Conservation (phyloP, 64 coral and sea anemone genomes). For the Orbicella faveolata region DNA sequence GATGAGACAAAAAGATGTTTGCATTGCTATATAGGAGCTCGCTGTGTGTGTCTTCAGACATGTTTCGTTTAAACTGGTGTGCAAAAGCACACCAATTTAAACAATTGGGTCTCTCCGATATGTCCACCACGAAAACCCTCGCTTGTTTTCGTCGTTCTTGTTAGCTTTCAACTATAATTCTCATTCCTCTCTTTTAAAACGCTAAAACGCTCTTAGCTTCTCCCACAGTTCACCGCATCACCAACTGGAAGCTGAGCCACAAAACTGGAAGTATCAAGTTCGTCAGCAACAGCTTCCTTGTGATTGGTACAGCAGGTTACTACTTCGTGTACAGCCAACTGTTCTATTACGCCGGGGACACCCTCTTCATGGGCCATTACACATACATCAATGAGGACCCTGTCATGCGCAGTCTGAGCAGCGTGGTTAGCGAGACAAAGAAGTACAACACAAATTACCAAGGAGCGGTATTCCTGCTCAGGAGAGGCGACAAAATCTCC, state of each 20-base stretch:
- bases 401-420: slow-evolving; percentile 52
- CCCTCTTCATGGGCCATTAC: slow-evolving; percentile 58
- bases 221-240: slow-evolving; percentile 57
- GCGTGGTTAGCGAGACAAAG: slow-evolving; percentile 28
- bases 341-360: slow-evolving; percentile 55
- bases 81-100: no score
- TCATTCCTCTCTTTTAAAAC: neutral
- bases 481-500: slow-evolving; percentile 50
- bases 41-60: no score
- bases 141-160: no score
- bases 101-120: no score
- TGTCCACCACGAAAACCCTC: no score
- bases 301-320: slow-evolving; percentile 61
- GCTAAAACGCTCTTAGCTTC: slow-evolving; percentile 7
- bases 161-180: no score
- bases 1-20: no score
- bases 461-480: slow-evolving; percentile 53
- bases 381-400: slow-evolving; percentile 56
- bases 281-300: slow-evolving; percentile 43
- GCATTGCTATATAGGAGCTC: no score
- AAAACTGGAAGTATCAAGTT: slow-evolving; percentile 55
- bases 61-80: no score
- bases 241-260: slow-evolving; percentile 59
- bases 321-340: slow-evolving; percentile 66
- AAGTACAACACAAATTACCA: slow-evolving; percentile 68